phyloP scores from a whole-genome alignment of 2,888 invertebrate species.

The Luffia ferchaultella region DNA sequence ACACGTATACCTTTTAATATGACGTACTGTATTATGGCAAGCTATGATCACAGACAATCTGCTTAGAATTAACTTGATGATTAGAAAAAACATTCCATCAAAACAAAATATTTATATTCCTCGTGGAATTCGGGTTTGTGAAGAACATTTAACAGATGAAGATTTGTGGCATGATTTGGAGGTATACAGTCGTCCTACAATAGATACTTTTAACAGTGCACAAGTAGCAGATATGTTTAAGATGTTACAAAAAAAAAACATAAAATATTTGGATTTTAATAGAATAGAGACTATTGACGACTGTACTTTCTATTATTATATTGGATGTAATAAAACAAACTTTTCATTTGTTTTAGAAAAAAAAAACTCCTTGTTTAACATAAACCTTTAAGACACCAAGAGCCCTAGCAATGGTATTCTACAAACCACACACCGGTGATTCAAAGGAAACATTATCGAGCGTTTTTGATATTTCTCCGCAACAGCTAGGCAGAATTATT shows the following conservation, averaged over 20 bases:
- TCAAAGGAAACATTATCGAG: background rate
- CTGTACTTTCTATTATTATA: background rate
- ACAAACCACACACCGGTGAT: background rate
- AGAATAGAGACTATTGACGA: background rate
- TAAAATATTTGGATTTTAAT: background rate
- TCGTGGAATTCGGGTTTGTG: background rate
- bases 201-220: background rate
- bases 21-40: background rate
- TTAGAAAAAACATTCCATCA: background rate
- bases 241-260: background rate
- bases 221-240: background rate
- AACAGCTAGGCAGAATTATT: background rate
- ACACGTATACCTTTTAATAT: background rate
- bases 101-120: background rate
- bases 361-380: background rate
- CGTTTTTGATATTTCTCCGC: background rate
- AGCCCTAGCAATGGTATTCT: background rate
- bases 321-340: background rate
- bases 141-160: background rate
- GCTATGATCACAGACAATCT: background rate
- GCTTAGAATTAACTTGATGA: background rate
- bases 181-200: background rate
- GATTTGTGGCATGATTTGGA: background rate
- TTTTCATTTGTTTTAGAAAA: no score
- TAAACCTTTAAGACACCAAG: background rate